These are phyloP conservation scores for Hemiprocne comata DNA, from an alignment of 2,113 vertebrate species.

Conservation along the genomic window DNA sequence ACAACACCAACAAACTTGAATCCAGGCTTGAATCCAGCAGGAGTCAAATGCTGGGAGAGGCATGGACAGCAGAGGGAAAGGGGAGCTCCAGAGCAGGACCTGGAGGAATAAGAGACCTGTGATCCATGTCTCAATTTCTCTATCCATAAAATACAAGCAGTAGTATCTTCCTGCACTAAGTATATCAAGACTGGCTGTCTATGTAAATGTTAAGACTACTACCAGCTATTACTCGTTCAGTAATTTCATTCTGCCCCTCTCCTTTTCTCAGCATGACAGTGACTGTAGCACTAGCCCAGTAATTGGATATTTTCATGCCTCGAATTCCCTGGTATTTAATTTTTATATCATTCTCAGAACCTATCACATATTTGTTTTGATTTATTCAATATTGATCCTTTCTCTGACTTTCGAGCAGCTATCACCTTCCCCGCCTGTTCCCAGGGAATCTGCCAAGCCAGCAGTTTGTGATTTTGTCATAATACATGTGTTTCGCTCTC, in stretches of 20 bases:
- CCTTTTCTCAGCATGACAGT: not conserved
- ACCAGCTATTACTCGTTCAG: constrained; percentile 34
- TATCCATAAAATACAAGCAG: not conserved
- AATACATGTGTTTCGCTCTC: constrained; percentile 72
- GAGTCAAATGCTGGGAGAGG: not conserved
- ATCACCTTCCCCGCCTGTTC: constrained; percentile 75
- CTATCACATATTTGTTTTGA: constrained; percentile 83
- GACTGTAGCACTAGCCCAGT: constrained; percentile 25
- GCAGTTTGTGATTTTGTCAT: constrained; percentile 74
- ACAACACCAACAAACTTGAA: not conserved
- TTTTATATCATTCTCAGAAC: constrained; percentile 75
- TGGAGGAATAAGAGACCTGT: not conserved
- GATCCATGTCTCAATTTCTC: not conserved
- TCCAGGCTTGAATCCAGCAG: not conserved
- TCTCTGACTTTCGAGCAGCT: constrained; percentile 76
- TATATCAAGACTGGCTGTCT: not conserved
- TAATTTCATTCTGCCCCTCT: constrained; percentile 33
- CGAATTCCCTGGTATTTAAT: constrained; percentile 69
- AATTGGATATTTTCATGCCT: constrained; percentile 61
- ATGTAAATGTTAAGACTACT: not conserved
- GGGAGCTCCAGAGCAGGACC: not conserved
- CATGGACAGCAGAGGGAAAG: not conserved
- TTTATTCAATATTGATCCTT: constrained; percentile 77
- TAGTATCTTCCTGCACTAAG: not conserved
- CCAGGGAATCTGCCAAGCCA: constrained; percentile 75